These are phyloP conservation scores for Operophtera brumata DNA, from an alignment of 2,888 invertebrate species.

Conservation along the genomic window DNA sequence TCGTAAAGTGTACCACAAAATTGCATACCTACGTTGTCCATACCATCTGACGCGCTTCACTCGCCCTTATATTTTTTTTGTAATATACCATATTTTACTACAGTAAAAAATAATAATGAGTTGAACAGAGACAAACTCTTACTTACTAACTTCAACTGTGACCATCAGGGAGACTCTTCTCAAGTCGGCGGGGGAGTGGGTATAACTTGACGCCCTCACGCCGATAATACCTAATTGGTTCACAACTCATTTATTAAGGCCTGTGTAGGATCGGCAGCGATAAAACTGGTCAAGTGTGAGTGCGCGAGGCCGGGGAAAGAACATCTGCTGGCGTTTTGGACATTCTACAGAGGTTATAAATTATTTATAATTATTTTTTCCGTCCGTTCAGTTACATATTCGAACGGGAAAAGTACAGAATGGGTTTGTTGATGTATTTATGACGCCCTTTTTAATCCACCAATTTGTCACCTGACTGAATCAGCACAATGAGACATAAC, in stretches of 20 bases:
- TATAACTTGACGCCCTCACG: not conserved
- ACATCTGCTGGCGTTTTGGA: not conserved
- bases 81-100: no score
- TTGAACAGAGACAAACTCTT: no score
- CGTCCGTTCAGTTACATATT: no score
- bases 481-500: no score
- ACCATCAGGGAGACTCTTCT: not conserved
- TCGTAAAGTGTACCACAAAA: no score
- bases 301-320: not conserved
- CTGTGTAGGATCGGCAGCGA: slow-evolving; percentile 12
- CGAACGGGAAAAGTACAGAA: not conserved
- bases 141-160: not conserved
- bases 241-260: slow-evolving; percentile 23
- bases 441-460: no score
- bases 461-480: no score
- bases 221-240: slow-evolving; percentile 24
- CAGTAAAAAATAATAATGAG: no score
- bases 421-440: no score
- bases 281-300: slow-evolving; percentile 15
- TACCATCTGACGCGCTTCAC: no score
- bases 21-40: no score
- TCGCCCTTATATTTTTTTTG: no score
- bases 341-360: not conserved
- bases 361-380: not conserved
- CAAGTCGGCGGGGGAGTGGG: not conserved